These are phyloP conservation scores for Malachius bipustulatus DNA, from an alignment of 2,888 invertebrate genomes.

Conservation along the genomic window DNA sequence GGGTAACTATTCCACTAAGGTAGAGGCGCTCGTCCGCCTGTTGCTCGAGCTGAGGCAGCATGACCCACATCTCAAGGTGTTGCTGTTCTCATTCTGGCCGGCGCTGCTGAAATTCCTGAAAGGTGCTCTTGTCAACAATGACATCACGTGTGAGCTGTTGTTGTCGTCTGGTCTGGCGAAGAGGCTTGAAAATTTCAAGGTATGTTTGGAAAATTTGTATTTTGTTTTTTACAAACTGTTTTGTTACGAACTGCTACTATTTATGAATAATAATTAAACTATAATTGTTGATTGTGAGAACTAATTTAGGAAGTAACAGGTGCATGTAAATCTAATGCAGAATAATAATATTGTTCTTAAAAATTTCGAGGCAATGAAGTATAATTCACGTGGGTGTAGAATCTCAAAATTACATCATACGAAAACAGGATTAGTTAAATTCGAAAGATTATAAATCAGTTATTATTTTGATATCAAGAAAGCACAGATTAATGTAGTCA, in stretches of 20 bases:
- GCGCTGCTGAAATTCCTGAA: conserved; percentile 42
- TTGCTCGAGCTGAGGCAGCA: conserved; percentile 42
- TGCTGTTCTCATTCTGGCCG: conserved; percentile 57
- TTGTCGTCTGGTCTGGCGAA: conserved; percentile 20
- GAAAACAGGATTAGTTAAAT: too few species aligned
- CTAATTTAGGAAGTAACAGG: too few species aligned
- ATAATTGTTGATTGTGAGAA: too few species aligned
- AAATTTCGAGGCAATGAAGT: too few species aligned
- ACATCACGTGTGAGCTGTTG: conserved; percentile 31
- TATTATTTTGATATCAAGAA: too few species aligned
- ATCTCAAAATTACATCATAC: too few species aligned
- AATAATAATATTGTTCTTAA: too few species aligned
- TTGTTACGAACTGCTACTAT: not conserved
- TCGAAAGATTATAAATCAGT: too few species aligned
- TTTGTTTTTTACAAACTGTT: not conserved
- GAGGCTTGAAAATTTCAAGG: conserved; percentile 43
- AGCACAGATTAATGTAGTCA: too few species aligned
- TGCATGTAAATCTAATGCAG: too few species aligned
- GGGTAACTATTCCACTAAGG: conserved; percentile 61
- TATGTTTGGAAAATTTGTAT: conserved; percentile 29
- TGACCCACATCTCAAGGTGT: conserved; percentile 49
- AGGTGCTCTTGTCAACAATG: conserved; percentile 43
- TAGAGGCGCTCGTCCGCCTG: conserved; percentile 48
- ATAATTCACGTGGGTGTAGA: too few species aligned
- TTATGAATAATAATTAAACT: not conserved